Percentiles rank a stretch among this genome's conserved stretches.
phyloP scores from a whole-genome alignment of 2,113 vertebrate species.

The Crypturellus undulatus region DNA sequence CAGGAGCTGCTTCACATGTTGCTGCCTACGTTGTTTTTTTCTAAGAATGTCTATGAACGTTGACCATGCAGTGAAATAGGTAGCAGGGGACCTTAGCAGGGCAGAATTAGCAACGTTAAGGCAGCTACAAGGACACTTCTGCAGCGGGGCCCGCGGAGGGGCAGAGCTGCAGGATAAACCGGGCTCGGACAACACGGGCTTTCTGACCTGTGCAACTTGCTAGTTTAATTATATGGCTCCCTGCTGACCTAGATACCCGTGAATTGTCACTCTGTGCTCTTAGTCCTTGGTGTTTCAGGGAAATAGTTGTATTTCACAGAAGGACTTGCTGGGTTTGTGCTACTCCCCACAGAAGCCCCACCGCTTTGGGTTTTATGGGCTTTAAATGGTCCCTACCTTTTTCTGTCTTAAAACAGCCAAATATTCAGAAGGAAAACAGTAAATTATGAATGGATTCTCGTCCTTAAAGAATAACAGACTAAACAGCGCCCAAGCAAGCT shows the following conservation, averaged over 20 bases:
- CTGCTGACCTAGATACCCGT: not conserved
- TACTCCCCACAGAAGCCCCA: too few relatives aligned
- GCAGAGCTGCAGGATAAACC: not conserved
- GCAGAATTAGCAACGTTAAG: not conserved
- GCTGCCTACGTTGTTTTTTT: too few relatives aligned
- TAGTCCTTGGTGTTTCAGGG: not conserved
- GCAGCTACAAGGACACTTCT: not conserved
- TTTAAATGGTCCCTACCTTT: not conserved
- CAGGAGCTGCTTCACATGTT: too few relatives aligned
- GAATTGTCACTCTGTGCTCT: not conserved
- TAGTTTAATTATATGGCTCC: not conserved
- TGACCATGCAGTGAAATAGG: not conserved
- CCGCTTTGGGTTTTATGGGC: not conserved
- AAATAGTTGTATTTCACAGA: not conserved
- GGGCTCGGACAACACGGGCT: too few relatives aligned
- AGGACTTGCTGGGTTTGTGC: not conserved
- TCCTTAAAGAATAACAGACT: not conserved
- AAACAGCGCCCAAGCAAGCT: accelerated
- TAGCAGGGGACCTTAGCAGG: not conserved
- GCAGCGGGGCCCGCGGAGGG: too few relatives aligned
- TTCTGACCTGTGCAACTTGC: not conserved
- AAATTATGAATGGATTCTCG: accelerated
- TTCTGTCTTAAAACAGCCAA: too few relatives aligned
- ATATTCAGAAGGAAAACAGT: not conserved
- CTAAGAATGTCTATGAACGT: not conserved